These are phyloP conservation scores for Misgurnus anguillicaudatus DNA, from an alignment of 2,113 vertebrate species.

Conservation along the genomic window DNA sequence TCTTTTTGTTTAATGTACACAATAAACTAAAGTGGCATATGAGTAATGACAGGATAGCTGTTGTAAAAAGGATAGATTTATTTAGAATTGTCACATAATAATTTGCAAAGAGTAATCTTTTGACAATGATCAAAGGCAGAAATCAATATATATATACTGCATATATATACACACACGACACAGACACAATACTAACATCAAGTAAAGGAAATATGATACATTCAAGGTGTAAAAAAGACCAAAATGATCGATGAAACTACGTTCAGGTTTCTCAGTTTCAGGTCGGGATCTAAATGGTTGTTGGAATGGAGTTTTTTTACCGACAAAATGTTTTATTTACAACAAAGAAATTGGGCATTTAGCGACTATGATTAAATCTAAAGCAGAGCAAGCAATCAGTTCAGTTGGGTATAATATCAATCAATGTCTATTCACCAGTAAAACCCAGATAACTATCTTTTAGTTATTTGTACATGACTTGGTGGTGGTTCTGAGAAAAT, in stretches of 20 bases:
- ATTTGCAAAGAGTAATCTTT: slow-evolving; percentile 40
- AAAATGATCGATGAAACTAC: slow-evolving; percentile 3
- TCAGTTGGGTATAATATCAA: slow-evolving; percentile 1
- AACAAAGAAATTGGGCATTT: slow-evolving; percentile 25
- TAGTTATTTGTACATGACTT: slow-evolving; percentile 50
- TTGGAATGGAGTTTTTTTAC: not conserved
- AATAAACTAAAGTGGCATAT: not conserved
- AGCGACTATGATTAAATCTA: slow-evolving; percentile 32
- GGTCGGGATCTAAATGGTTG: not conserved
- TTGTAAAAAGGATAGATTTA: slow-evolving; percentile 49
- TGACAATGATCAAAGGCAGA: slow-evolving; percentile 39
- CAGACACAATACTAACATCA: slow-evolving; percentile 34
- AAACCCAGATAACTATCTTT: slow-evolving; percentile 24
- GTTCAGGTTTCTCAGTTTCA: slow-evolving; percentile 8
- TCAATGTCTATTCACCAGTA: not conserved
- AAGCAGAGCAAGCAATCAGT: slow-evolving; percentile 20
- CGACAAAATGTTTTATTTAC: not conserved
- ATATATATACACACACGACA: slow-evolving; percentile 7
- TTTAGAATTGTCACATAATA: slow-evolving; percentile 47
- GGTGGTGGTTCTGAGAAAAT: slow-evolving; percentile 29
- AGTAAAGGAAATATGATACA: slow-evolving; percentile 31
- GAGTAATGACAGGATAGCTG: not conserved
- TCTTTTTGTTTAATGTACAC: not conserved
- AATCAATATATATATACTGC: slow-evolving; percentile 12
- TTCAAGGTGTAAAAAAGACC: slow-evolving; percentile 25